Conservation (phyloP, 2,888 invertebrate species). For the Trachelus iudaicus region DNA sequence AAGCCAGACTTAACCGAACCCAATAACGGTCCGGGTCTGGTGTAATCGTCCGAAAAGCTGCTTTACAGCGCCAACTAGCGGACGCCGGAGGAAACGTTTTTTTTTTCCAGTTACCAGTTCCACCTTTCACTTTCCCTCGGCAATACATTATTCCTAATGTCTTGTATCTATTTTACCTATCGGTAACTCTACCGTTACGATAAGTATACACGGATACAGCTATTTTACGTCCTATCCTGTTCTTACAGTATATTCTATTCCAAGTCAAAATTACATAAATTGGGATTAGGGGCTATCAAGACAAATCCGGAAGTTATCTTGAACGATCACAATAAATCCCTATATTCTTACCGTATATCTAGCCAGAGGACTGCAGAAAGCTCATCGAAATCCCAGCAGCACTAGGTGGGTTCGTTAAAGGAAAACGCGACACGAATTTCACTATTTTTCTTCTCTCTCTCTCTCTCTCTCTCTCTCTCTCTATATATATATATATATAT, state of each 20-base stretch:
- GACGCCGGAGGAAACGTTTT: not conserved
- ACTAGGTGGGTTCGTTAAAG: not conserved
- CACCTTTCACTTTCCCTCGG: not conserved
- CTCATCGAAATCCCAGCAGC: not conserved
- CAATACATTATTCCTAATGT: not conserved
- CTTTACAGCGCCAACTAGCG: not conserved
- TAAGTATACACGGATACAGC: not conserved
- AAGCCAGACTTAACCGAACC: slow-evolving; percentile 41
- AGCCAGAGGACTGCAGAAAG: not conserved
- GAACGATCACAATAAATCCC: not conserved
- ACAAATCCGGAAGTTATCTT: not conserved
- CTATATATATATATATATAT: too few relatives aligned
- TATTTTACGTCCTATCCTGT: not conserved
- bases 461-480: not conserved
- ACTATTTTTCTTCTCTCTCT: not conserved
- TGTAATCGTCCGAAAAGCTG: not conserved
- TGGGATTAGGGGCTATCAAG: not conserved
- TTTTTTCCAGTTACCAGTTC: not conserved
- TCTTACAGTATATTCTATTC: not conserved
- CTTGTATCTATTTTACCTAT: not conserved
- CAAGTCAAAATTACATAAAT: not conserved
- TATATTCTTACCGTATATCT: not conserved
- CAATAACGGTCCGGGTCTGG: not conserved
- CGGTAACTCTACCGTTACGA: not conserved
- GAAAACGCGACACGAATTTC: not conserved